These are phyloP conservation scores for Idaea aversata DNA, from an alignment of 2,888 invertebrate species.

Conservation along the genomic window DNA sequence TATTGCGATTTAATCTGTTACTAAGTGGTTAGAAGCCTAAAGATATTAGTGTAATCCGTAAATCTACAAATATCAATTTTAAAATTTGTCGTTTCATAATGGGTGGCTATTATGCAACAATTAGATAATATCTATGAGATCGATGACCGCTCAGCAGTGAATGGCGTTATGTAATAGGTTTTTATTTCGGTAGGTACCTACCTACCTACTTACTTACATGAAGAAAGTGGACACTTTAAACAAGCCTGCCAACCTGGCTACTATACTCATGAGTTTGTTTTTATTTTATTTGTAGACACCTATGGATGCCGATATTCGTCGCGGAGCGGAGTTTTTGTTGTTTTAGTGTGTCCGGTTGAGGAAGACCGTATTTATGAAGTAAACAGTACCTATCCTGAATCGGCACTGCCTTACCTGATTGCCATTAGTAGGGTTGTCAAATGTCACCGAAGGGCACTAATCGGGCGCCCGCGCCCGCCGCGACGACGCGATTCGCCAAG, in stretches of 20 bases:
- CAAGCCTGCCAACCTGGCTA: slow-evolving; percentile 10
- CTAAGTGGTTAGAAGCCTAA: slow-evolving; percentile 5
- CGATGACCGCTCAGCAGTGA: slow-evolving; percentile 52
- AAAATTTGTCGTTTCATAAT: slow-evolving; percentile 54
- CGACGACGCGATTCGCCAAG: too few species aligned
- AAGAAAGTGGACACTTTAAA: slow-evolving; percentile 43
- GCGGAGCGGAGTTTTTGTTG: too few species aligned
- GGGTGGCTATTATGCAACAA: slow-evolving; percentile 51
- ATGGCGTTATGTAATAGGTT: slow-evolving; percentile 50
- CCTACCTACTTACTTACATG: slow-evolving; percentile 37
- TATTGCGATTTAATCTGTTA: background rate
- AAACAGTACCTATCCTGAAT: too few species aligned
- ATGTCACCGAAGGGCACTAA: too few species aligned
- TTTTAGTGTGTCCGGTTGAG: too few species aligned
- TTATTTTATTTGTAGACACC: background rate
- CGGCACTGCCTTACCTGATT: too few species aligned
- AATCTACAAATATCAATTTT: slow-evolving; percentile 49
- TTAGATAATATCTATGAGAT: slow-evolving; percentile 64
- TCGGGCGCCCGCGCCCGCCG: too few species aligned
- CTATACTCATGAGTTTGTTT: background rate
- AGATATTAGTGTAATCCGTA: background rate
- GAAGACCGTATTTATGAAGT: too few species aligned
- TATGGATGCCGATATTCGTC: too few species aligned
- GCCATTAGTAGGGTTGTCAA: too few species aligned
- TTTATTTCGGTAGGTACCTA: slow-evolving; percentile 29